Percentiles rank a stretch among this genome's conserved stretches.
Evolutionary conservation across 2,888 invertebrate genomes (phyloP).

Genomic region (Patella caerulea): DNA sequence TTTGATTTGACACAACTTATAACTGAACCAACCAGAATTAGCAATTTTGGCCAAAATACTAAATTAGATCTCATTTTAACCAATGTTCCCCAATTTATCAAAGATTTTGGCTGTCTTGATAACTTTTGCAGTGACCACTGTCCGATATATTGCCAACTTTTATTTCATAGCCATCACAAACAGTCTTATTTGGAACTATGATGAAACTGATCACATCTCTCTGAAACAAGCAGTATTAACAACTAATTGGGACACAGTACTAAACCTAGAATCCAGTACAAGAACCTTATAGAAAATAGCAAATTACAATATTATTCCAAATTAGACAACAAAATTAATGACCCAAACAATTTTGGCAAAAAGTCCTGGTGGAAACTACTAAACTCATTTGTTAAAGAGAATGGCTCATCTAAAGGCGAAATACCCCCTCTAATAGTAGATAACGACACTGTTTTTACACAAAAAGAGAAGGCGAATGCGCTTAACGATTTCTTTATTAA

Average conservation of each 20-base stretch:
- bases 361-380: background rate
- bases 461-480: background rate
- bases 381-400: background rate
- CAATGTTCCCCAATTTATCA: background rate
- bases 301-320: too few relatives aligned
- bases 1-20: slow-evolving; percentile 9
- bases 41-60: background rate
- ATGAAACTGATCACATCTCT: background rate
- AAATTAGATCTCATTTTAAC: slow-evolving; percentile 13
- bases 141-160: background rate
- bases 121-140: background rate
- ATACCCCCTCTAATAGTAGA: background rate
- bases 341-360: slow-evolving; percentile 4
- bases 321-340: background rate
- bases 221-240: background rate
- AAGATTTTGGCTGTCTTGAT: background rate
- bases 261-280: background rate
- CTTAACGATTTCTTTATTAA: background rate
- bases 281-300: background rate
- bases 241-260: background rate
- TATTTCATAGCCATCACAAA: background rate
- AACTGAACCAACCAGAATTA: slow-evolving; percentile 17
- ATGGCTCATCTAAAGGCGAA: background rate
- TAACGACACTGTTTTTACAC: background rate
- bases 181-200: slow-evolving; percentile 13